These are phyloP conservation scores for Seriola aureovittata DNA, from an alignment of 2,113 vertebrate genomes.

Conservation along the genomic window DNA sequence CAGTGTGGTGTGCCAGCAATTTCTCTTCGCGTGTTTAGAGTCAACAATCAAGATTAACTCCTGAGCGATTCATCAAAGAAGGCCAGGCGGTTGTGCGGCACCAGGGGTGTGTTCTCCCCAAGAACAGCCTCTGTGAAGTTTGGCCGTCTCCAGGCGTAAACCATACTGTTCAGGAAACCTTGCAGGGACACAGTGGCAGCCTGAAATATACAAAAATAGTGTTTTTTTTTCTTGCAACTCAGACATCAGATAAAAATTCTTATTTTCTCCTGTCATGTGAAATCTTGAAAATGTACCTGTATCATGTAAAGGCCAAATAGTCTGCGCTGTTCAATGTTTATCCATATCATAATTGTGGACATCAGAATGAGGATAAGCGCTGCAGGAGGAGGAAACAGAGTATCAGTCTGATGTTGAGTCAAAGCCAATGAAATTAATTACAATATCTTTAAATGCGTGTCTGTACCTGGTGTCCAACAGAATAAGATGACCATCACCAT, in stretches of 20 bases:
- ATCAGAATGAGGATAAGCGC: slow-evolving; percentile 84
- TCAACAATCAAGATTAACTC: neutral
- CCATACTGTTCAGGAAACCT: slow-evolving; percentile 87
- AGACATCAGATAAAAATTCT: neutral
- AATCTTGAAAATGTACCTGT: slow-evolving; percentile 74
- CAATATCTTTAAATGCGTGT: neutral
- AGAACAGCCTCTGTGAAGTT: slow-evolving; percentile 83
- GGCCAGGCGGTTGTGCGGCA: slow-evolving; percentile 29
- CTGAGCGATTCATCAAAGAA: slow-evolving; percentile 85
- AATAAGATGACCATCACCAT: slow-evolving; percentile 86
- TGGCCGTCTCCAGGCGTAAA: slow-evolving; percentile 84
- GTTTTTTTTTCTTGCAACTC: neutral
- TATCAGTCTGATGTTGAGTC: neutral
- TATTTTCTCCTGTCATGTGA: neutral
- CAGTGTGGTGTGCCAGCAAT: neutral
- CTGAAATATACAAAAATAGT: slow-evolving; percentile 61
- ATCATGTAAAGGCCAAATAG: slow-evolving; percentile 80
- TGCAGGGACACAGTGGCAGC: slow-evolving; percentile 84
- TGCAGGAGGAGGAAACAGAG: slow-evolving; percentile 50
- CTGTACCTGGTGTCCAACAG: slow-evolving; percentile 87
- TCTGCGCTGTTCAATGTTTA: slow-evolving; percentile 47
- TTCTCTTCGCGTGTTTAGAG: neutral
- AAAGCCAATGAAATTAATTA: neutral
- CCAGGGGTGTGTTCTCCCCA: slow-evolving; percentile 64
- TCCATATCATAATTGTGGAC: slow-evolving; percentile 56